Conservation (phyloP, 2,888 invertebrate species). For the Meloe dianella region DNA sequence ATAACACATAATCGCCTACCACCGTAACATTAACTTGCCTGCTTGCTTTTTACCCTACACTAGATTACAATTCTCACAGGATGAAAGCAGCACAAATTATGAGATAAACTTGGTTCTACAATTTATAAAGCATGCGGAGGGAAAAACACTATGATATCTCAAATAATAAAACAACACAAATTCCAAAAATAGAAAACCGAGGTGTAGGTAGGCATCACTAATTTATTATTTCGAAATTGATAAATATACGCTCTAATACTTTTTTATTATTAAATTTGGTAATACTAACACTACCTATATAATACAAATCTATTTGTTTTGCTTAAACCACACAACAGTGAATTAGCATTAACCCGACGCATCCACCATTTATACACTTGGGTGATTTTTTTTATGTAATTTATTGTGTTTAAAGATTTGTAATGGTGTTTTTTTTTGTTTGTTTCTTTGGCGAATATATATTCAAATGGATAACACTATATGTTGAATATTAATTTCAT, state of each 20-base stretch:
- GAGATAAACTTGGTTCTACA: constrained; percentile 37
- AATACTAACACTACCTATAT: not conserved
- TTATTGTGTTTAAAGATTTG: too few species aligned
- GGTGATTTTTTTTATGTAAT: not conserved
- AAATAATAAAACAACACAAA: constrained; percentile 33
- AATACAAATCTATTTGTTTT: too few species aligned
- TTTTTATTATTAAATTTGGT: not conserved
- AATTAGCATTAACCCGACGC: not conserved
- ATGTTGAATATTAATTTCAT: too few species aligned
- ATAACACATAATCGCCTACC: not conserved
- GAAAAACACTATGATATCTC: constrained; percentile 15
- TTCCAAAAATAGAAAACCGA: not conserved
- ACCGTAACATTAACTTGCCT: not conserved
- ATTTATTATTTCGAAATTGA: not conserved
- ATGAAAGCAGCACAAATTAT: constrained; percentile 37
- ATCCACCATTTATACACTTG: not conserved
- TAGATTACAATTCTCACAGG: constrained; percentile 27
- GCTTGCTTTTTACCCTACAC: constrained; percentile 16
- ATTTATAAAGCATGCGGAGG: constrained; percentile 34
- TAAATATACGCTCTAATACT: not conserved
- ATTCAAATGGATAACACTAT: not conserved
- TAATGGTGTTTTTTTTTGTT: too few species aligned
- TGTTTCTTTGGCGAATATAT: too few species aligned
- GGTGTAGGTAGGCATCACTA: not conserved
- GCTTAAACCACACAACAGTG: too few species aligned